phyloP scores from a whole-genome alignment of 2,113 vertebrate genomes.

The Lepus europaeus region DNA sequence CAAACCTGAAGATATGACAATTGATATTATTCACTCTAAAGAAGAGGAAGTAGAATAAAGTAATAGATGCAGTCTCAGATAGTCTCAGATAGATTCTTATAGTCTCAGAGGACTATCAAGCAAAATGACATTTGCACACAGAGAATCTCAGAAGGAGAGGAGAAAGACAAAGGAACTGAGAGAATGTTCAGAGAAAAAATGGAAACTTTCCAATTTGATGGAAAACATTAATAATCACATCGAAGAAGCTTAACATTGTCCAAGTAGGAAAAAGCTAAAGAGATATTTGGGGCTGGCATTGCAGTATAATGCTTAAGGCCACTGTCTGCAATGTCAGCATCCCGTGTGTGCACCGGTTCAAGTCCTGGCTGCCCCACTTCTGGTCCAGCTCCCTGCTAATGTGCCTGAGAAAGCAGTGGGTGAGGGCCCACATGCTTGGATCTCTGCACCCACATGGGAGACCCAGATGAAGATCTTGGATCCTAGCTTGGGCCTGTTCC shows the following conservation, averaged over 20 bases:
- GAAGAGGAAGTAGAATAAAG: neutral
- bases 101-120: neutral
- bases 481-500: too few species aligned
- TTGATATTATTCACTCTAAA: neutral
- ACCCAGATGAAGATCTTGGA: too few species aligned
- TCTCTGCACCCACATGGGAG: too few species aligned
- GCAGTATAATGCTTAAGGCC: too few species aligned
- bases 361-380: too few species aligned
- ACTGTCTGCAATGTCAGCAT: too few species aligned
- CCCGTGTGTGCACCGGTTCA: too few species aligned
- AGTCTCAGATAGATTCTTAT: neutral
- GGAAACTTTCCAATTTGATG: neutral
- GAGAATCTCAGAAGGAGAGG: neutral
- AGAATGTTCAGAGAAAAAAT: neutral
- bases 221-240: neutral
- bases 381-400: too few species aligned
- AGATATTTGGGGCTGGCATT: neutral
- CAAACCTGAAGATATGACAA: neutral
- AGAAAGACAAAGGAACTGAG: neutral
- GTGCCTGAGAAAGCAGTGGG: too few species aligned
- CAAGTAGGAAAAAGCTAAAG: neutral
- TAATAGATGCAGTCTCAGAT: neutral
- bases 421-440: too few species aligned
- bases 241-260: neutral
- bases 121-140: neutral